Evolutionary conservation across 1,140 invertebrate species (phyloP).

Genomic region (Xylocopa sonorina): DNA sequence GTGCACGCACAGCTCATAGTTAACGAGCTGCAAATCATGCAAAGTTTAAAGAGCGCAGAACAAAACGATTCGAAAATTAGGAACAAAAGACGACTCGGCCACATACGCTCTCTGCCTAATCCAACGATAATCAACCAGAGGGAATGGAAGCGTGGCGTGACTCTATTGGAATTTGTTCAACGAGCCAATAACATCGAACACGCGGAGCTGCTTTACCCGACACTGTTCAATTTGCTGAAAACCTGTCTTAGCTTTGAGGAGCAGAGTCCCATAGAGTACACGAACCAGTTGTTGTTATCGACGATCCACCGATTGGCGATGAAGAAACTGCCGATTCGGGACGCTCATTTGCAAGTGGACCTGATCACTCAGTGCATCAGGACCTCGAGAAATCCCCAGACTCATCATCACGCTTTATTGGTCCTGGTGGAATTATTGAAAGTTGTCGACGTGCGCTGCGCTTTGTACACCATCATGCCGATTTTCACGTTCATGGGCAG

Average conservation of each 20-base stretch:
- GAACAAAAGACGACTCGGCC: constrained; percentile 73
- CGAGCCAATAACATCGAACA: constrained; percentile 89
- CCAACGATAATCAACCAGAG: constrained; percentile 84
- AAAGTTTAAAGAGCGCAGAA: constrained; percentile 38
- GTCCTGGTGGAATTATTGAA: constrained; percentile 84
- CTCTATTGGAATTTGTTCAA: constrained; percentile 92
- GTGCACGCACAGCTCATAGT: constrained; percentile 86
- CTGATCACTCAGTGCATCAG: constrained; percentile 93
- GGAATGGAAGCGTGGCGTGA: constrained; percentile 90
- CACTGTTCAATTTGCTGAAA: constrained; percentile 92
- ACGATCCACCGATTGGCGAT: constrained; percentile 86
- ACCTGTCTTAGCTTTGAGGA: constrained; percentile 91
- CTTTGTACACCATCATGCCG: constrained; percentile 95
- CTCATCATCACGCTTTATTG: constrained; percentile 94
- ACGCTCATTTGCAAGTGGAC: constrained; percentile 89
- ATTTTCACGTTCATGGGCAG: constrained; percentile 98
- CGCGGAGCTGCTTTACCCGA: constrained; percentile 85
- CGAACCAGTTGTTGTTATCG: constrained; percentile 92
- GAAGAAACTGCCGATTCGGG: constrained; percentile 81
- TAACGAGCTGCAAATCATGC: constrained; percentile 84
- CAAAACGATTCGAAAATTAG: constrained; percentile 1
- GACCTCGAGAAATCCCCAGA: constrained; percentile 95
- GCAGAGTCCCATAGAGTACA: constrained; percentile 92
- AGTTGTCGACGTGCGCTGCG: constrained; percentile 88
- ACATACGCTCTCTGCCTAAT: constrained; percentile 54